These are phyloP conservation scores for Noctua fimbriata DNA, from an alignment of 2,888 invertebrate species.

Conservation along the genomic window DNA sequence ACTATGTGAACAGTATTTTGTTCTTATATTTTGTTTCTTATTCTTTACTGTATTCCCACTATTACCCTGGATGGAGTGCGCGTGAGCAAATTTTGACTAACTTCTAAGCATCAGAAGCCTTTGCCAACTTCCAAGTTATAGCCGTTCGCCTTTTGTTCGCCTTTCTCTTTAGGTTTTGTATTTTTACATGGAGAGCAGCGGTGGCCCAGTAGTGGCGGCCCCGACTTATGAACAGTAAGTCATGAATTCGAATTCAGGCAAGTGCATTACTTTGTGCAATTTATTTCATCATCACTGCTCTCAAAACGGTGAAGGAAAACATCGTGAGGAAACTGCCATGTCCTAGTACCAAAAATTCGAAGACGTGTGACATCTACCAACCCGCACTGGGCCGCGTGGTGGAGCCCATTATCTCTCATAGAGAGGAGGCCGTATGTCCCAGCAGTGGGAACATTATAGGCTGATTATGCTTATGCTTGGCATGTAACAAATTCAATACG, in stretches of 20 bases:
- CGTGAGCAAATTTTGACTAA: neutral
- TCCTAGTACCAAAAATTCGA: too few species aligned
- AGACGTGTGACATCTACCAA: neutral
- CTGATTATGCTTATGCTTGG: neutral
- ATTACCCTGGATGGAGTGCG: neutral
- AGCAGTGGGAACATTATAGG: neutral
- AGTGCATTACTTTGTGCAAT: too few species aligned
- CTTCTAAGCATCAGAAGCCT: neutral
- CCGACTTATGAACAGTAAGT: too few species aligned
- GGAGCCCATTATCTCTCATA: neutral
- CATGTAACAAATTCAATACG: neutral
- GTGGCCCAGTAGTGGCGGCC: too few species aligned
- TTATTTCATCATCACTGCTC: too few species aligned
- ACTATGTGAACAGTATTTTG: neutral
- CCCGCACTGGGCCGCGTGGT: neutral
- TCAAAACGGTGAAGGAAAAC: too few species aligned
- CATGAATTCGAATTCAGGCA: too few species aligned
- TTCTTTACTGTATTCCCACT: too few species aligned
- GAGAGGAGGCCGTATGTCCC: neutral
- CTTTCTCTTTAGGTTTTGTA: neutral
- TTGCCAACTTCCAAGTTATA: neutral
- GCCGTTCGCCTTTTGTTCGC: neutral
- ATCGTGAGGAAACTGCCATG: too few species aligned
- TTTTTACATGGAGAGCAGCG: too few species aligned
- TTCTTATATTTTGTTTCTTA: neutral